A percentile compares a stretch with the other conserved stretches of the same genome.
phyloP scores from a whole-genome alignment of 2,797 vertebrate genomes.

The Cossypha heuglini region DNA sequence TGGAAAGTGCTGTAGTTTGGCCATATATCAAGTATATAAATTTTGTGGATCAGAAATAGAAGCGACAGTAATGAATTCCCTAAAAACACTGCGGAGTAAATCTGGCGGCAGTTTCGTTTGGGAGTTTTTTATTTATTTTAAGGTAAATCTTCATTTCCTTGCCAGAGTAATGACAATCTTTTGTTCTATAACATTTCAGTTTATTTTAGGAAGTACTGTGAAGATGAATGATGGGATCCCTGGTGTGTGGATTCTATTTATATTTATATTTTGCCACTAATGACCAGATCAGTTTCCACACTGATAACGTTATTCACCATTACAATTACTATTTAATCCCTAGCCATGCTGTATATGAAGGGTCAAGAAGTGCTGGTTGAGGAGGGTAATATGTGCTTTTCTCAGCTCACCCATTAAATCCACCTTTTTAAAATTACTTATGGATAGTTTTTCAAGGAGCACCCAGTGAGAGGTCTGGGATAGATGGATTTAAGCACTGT shows the following conservation, averaged over 20 bases:
- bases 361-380: accelerated
- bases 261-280: neutral
- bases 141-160: neutral
- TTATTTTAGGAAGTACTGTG: neutral
- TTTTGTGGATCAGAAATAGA: neutral
- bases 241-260: neutral
- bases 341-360: neutral
- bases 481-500: neutral
- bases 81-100: neutral
- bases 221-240: neutral
- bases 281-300: neutral
- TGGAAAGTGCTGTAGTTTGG: neutral
- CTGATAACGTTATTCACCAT: neutral
- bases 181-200: neutral
- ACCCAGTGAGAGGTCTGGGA: neutral
- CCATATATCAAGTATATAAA: neutral
- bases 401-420: neutral
- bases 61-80: neutral
- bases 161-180: neutral
- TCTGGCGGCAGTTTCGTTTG: neutral
- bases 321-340: neutral
- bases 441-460: neutral
- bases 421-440: neutral
- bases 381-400: neutral
- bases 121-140: neutral